Conservation (phyloP, 2,888 invertebrate species). For the Eristalinus sepulchralis region DNA sequence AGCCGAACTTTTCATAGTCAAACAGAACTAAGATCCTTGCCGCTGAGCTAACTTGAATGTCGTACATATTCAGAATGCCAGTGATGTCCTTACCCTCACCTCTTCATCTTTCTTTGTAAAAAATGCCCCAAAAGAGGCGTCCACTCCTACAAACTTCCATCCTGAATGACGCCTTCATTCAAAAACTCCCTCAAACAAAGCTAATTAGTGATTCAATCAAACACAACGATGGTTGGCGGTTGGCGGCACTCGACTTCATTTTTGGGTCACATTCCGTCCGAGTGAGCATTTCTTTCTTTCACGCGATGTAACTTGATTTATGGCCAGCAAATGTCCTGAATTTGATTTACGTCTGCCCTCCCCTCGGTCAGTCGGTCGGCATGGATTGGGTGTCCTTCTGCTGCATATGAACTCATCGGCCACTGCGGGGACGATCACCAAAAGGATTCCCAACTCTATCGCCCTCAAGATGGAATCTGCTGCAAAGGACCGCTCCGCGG, state of each 20-base stretch:
- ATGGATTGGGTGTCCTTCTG: neutral
- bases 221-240: neutral
- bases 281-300: slow-evolving; percentile 39
- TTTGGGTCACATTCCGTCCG: neutral
- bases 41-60: too few relatives aligned
- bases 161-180: too few relatives aligned
- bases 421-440: neutral
- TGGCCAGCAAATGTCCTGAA: slow-evolving; percentile 42
- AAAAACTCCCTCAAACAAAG: neutral
- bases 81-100: too few relatives aligned
- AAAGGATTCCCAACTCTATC: neutral
- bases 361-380: neutral
- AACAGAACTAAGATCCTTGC: too few relatives aligned
- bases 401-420: neutral
- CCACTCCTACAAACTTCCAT: too few relatives aligned
- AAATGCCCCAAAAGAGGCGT: too few relatives aligned
- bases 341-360: slow-evolving; percentile 51
- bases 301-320: slow-evolving; percentile 52
- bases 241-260: neutral
- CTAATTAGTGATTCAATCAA: neutral
- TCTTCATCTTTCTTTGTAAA: too few relatives aligned
- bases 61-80: too few relatives aligned
- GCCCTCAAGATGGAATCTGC: neutral
- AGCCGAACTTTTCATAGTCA: too few relatives aligned
- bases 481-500: slow-evolving; percentile 11